Percentiles rank a stretch among this genome's conserved stretches.
These are phyloP conservation scores for Rhysida immarginata DNA, from an alignment of 1,140 invertebrate genomes.

Conservation along the genomic window DNA sequence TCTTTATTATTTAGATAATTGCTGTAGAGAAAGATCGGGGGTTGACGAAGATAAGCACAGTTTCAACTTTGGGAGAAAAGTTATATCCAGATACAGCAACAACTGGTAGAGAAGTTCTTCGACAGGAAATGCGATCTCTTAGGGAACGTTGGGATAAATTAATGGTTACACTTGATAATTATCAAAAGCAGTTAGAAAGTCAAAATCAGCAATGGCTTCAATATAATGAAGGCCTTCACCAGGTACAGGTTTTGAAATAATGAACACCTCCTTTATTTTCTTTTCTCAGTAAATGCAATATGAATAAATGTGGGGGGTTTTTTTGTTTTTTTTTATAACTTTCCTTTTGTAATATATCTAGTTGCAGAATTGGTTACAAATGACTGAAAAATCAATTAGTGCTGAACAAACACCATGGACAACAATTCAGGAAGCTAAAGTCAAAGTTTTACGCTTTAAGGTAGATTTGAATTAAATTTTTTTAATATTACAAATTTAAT, in stretches of 20 bases:
- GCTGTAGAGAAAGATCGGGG: slow-evolving; percentile 67
- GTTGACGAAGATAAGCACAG: slow-evolving; percentile 50
- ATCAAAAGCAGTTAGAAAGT: slow-evolving; percentile 49
- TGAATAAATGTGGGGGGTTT: neutral
- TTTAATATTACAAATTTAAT: too few species aligned
- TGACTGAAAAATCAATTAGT: slow-evolving; percentile 63
- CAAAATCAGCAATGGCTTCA: slow-evolving; percentile 66
- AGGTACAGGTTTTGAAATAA: slow-evolving; percentile 36
- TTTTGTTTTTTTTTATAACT: neutral
- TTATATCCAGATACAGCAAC: slow-evolving; percentile 80
- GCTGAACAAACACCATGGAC: slow-evolving; percentile 50
- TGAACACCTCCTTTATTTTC: neutral
- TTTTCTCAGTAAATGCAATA: neutral
- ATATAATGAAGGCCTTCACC: slow-evolving; percentile 69
- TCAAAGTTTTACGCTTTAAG: slow-evolving; percentile 73
- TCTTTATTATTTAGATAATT: neutral
- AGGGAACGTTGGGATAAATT: slow-evolving; percentile 37
- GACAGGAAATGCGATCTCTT: slow-evolving; percentile 57
- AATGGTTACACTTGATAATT: slow-evolving; percentile 27
- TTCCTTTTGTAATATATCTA: neutral
- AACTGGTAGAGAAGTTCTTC: slow-evolving; percentile 68
- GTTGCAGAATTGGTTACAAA: slow-evolving; percentile 55
- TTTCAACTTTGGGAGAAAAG: slow-evolving; percentile 63
- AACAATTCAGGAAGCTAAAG: slow-evolving; percentile 67
- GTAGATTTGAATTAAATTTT: too few species aligned